Evolutionary conservation across 1,140 invertebrate species (phyloP).

Genomic region (Atta colombica): DNA sequence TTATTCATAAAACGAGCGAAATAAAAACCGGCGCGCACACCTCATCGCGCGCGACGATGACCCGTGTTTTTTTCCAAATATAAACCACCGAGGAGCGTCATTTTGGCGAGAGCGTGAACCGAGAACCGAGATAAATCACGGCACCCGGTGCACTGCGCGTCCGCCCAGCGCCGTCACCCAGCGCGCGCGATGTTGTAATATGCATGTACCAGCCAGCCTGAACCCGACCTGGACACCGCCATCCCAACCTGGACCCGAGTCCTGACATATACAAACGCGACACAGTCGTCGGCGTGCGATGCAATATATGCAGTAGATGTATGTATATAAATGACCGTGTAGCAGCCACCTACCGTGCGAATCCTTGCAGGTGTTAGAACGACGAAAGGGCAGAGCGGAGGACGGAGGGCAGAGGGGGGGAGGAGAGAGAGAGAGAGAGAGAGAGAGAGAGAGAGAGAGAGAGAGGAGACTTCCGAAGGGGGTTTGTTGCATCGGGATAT

Average conservation of each 20-base stretch:
- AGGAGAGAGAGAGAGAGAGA: neutral
- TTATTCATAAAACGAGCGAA: constrained; percentile 59
- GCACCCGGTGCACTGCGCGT: constrained; percentile 30
- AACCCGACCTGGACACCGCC: constrained; percentile 33
- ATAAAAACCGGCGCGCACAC: constrained; percentile 39
- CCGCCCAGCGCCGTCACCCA: constrained; percentile 26
- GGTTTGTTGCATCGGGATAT: constrained; percentile 53
- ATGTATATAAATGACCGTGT: constrained; percentile 52
- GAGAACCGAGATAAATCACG: constrained; percentile 54
- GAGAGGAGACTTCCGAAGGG: constrained; percentile 42
- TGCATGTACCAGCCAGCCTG: constrained; percentile 47
- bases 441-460: neutral
- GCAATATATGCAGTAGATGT: constrained; percentile 65
- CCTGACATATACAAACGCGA: constrained; percentile 65
- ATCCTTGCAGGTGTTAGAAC: constrained; percentile 76
- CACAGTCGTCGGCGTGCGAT: constrained; percentile 53
- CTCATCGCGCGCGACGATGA: constrained; percentile 60
- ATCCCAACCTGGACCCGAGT: constrained; percentile 8
- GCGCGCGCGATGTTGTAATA: constrained; percentile 54
- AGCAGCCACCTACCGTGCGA: constrained; percentile 75
- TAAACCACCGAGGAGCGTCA: constrained; percentile 40
- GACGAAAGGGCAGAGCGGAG: constrained; percentile 40
- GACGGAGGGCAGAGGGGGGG: no score
- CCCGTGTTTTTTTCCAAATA: constrained; percentile 31
- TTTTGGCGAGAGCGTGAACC: constrained; percentile 33